A percentile compares a stretch with the other conserved stretches of the same genome.
Evolutionary conservation across 2,113 vertebrate species (phyloP).

Genomic region (Crotalus horridus): DNA sequence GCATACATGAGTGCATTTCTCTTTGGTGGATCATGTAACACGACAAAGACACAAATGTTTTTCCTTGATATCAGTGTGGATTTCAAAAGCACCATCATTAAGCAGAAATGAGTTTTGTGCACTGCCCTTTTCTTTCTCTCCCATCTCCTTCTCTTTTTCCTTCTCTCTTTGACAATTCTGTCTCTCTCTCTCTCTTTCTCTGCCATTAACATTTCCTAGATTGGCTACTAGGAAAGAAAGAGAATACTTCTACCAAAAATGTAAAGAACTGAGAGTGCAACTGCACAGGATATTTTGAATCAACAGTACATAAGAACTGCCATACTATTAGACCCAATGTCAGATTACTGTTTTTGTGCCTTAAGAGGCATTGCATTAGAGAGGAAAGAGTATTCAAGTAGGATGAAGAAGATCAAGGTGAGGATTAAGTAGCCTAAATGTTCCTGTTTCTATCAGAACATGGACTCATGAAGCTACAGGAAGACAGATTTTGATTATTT

Average conservation of each 20-base stretch:
- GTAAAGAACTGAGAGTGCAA: not conserved
- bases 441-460: not conserved
- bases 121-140: not conserved
- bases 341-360: no score
- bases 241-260: not conserved
- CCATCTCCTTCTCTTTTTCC: not conserved
- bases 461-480: not conserved
- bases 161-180: not conserved
- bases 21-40: conserved; percentile 10
- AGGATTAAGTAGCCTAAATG: not conserved
- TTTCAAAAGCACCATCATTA: not conserved
- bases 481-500: not conserved
- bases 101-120: not conserved
- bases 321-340: not conserved
- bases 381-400: not conserved
- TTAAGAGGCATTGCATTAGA: not conserved
- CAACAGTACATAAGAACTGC: not conserved
- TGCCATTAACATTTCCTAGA: not conserved
- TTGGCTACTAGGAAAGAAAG: not conserved
- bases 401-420: not conserved
- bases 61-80: conserved; percentile 8
- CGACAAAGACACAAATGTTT: conserved; percentile 24
- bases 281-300: not conserved
- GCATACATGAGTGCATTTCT: conserved; percentile 32
- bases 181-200: not conserved